Evolutionary conservation across 2,888 invertebrate genomes (phyloP), one percentile per base, ranked within the genome.

Genomic region (Spilarctia lutea): DNA sequence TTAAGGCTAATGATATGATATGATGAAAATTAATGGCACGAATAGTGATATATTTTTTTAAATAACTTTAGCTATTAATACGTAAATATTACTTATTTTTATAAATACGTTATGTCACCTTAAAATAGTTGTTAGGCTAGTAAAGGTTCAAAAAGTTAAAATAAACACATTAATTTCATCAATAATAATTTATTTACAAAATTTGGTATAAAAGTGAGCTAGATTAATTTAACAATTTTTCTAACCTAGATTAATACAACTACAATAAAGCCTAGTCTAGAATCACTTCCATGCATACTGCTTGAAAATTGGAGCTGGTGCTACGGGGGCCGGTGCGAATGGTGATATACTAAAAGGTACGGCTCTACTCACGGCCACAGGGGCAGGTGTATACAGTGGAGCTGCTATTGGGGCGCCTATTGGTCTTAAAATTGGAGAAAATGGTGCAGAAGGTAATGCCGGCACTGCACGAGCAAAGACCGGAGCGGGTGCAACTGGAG

Each of bases 261-360:
- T 75, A 56, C 1, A 56, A 56, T 74, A 86, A 56, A 3, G 75
- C 76, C 75, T 79, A 83, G 85, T 89, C 89, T 91, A 89, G 81
- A 85, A 79, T 93, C 85, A 94, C 90, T 95, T 94, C 94, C 95
- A 95, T 78, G 94, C 94, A 73, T 81, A 84, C 81, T 94, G 91
- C 86, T 90, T 94, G 13, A 89, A 70, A 67, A 89, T 48, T 4
- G 92, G 91, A 27, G 90, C 83, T 30, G 92, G 91, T 30, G 89
- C 83, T 52, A 88, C 82, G 13, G 91, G 91, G 1, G 87, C 86
- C 71, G 88, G 89, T 45, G 86, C 93, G 78, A 94, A 96, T 30
- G 89, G 79, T 30, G 85, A 78, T 73, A 85, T 72, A 45, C 83
- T 84, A 68, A 85, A 86, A n/a, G 91, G 92, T 24, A 86, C 65